Evolutionary conservation across 2,797 vertebrate genomes (phyloP).

Genomic region (Pangasius djambal): DNA sequence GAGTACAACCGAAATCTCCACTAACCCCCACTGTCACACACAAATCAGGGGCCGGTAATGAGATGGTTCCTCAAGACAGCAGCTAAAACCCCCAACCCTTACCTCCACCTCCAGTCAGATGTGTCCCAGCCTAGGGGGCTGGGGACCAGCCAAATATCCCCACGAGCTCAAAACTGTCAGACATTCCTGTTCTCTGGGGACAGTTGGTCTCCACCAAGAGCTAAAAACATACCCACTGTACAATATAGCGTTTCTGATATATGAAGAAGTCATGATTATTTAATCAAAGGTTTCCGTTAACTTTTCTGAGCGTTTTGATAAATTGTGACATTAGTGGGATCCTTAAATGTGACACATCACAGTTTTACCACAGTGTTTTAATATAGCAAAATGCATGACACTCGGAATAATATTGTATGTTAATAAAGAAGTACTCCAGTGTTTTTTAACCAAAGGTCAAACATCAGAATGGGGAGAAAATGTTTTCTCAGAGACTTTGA

Average conservation of each 20-base stretch:
- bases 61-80: conserved; percentile 20
- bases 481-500: neutral
- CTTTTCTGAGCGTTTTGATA: neutral
- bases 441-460: neutral
- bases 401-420: neutral
- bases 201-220: neutral
- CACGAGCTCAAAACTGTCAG: neutral
- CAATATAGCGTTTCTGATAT: neutral
- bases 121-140: neutral
- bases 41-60: conserved; percentile 19
- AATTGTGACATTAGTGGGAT: neutral
- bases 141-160: neutral
- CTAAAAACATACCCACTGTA: neutral
- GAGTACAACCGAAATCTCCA: conserved; percentile 26
- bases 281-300: neutral
- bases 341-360: neutral
- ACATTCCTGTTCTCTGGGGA: neutral
- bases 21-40: conserved; percentile 32
- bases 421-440: neutral
- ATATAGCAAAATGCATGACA: neutral
- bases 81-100: neutral
- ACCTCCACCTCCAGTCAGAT: conserved; percentile 22
- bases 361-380: neutral
- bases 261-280: neutral
- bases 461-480: neutral